Evolutionary conservation across 1,140 invertebrate species (phyloP), one percentile per base, ranked within the genome.

Genomic region (Drosophila athabasca): DNA sequence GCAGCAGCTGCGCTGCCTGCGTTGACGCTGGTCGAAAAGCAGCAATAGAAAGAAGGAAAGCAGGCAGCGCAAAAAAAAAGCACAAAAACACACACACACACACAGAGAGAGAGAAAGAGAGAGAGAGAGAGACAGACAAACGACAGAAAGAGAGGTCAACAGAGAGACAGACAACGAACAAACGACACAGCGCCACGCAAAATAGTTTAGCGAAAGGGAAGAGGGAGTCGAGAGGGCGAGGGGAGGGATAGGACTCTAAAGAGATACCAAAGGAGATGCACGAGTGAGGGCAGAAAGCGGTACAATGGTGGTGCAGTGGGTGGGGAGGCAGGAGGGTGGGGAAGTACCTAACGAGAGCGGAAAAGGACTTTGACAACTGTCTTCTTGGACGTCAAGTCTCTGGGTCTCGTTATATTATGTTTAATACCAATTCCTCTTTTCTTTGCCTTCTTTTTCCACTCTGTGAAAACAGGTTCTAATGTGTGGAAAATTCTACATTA

Each of bases 21-120:
- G 64, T 49, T 52, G 46, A 49, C 49, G 48, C 43, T 48, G 48
- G 24, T 57, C 41, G 49, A 50, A 29, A 43, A 43, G 62, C 73
- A 72, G 73, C 70, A 52, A 72, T 72, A 72, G 69, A 72, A 79
- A 76, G 76, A 73, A 76, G 67, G 45, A 62, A 67, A 65, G 59
- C 65, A 57, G 68, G 68, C 55, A 70, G 67, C 67, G 69, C 65
- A 69, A 81, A 70, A 72, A 77, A 62, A 57, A 62, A 73, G 26
- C 50, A 54, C 29, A 55, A 60, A 65, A 72, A 71, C 60, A 60
- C 58, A 72, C 64, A 64, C 54, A 69, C 49, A 53, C 55, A 65
- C 29, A 55, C 35, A 58, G 29, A 19, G 17, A 19, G 1, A 62
- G 45, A 54, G 49, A 54, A 43, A 68, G 74, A 51, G 45, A 78